Conservation (phyloP, 2,888 invertebrate species). For the Endotricha flammealis region DNA sequence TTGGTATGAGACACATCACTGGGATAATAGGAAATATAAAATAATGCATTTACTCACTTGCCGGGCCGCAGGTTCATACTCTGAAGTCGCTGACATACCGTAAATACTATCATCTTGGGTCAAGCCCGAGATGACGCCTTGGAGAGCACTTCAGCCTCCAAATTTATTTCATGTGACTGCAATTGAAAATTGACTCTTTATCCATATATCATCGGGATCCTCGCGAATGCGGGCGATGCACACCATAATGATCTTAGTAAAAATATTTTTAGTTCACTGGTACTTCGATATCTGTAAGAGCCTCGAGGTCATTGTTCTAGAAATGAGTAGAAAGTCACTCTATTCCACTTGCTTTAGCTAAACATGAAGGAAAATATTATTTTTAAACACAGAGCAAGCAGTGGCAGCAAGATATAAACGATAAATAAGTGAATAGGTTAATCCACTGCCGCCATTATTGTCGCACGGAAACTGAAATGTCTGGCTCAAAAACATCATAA, state of each 20-base stretch:
- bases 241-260: conserved; percentile 61
- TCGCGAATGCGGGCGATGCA: conserved; percentile 43
- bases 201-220: conserved; percentile 52
- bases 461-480: conserved; percentile 73
- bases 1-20: neutral
- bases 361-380: conserved; percentile 51
- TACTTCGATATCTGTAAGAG: conserved; percentile 58
- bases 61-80: conserved; percentile 73
- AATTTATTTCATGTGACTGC: conserved; percentile 71
- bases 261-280: conserved; percentile 70
- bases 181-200: conserved; percentile 71
- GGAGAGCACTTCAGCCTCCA: conserved; percentile 69
- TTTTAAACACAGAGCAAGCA: conserved; percentile 33
- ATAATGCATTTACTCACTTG: conserved; percentile 59
- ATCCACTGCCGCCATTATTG: conserved; percentile 77
- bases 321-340: conserved; percentile 57
- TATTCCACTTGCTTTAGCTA: conserved; percentile 55
- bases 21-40: conserved; percentile 12
- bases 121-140: conserved; percentile 71
- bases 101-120: conserved; percentile 76
- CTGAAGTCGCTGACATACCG: conserved; percentile 76
- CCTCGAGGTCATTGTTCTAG: conserved; percentile 72
- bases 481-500: conserved; percentile 69
- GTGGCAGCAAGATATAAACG: conserved; percentile 36
- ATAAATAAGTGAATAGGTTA: conserved; percentile 70